phyloP scores from a whole-genome alignment of 2,888 invertebrate species.

The Nycteola revayana region DNA sequence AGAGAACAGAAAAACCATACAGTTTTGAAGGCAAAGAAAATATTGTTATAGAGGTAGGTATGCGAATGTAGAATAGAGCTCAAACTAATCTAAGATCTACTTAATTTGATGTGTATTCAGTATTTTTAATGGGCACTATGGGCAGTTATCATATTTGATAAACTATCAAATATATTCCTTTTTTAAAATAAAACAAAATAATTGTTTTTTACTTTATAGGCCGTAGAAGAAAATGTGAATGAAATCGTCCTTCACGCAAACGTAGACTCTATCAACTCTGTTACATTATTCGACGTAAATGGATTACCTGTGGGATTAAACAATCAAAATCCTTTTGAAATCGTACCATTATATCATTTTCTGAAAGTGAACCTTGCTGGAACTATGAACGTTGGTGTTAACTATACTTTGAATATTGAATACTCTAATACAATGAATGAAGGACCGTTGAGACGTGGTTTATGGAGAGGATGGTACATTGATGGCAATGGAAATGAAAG shows the following conservation, averaged over 20 bases:
- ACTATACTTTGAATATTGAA: slow-evolving; percentile 67
- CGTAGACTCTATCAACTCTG: slow-evolving; percentile 49
- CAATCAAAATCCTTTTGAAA: slow-evolving; percentile 26
- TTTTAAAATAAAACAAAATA: too few species aligned
- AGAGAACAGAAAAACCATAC: slow-evolving; percentile 53
- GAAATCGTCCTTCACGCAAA: slow-evolving; percentile 76
- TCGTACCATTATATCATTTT: slow-evolving; percentile 66
- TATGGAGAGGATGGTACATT: slow-evolving; percentile 69
- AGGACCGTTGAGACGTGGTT: slow-evolving; percentile 71
- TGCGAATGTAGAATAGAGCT: too few species aligned
- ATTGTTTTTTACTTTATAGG: slow-evolving; percentile 40
- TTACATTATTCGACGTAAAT: slow-evolving; percentile 31
- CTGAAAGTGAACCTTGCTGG: slow-evolving; percentile 55
- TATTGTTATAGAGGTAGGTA: slow-evolving; percentile 60
- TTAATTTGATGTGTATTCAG: too few species aligned
- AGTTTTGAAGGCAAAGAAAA: slow-evolving; percentile 62
- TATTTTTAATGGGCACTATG: too few species aligned
- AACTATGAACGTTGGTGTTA: slow-evolving; percentile 38
- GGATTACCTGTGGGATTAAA: slow-evolving; percentile 33
- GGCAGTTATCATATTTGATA: too few species aligned
- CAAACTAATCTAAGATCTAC: too few species aligned
- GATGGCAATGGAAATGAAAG: slow-evolving; percentile 57
- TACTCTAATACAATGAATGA: slow-evolving; percentile 78
- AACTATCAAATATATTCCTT: too few species aligned
- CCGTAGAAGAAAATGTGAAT: slow-evolving; percentile 50